Conservation (phyloP, 1,140 invertebrate genomes). For the Listronotus oregonensis region DNA sequence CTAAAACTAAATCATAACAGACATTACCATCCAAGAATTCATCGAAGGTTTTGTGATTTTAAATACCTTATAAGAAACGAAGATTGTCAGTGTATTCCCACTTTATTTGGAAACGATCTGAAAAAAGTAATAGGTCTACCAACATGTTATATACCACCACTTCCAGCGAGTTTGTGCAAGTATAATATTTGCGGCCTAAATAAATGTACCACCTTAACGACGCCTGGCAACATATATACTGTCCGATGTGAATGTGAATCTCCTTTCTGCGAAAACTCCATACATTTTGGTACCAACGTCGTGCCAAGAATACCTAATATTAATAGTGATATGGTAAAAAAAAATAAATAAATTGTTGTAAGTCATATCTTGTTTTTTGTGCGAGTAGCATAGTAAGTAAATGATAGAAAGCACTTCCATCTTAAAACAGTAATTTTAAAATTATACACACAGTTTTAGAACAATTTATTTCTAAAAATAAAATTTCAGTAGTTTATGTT, state of each 20-base stretch:
- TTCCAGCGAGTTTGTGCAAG: constrained; percentile 37
- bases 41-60: constrained; percentile 44
- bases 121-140: constrained; percentile 43
- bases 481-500: too few species aligned
- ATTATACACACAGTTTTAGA: too few species aligned
- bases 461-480: too few species aligned
- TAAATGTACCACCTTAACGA: constrained; percentile 22
- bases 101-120: constrained; percentile 31
- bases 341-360: too few species aligned
- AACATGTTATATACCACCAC: constrained; percentile 42
- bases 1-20: constrained; percentile 31
- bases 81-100: constrained; percentile 37
- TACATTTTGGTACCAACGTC: constrained; percentile 11
- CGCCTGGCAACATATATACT: constrained; percentile 24
- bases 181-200: constrained; percentile 42
- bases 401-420: too few species aligned
- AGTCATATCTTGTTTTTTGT: too few species aligned
- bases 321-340: too few species aligned
- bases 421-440: too few species aligned
- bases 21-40: constrained; percentile 36
- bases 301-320: neutral
- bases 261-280: constrained; percentile 22
- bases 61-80: constrained; percentile 33
- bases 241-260: constrained; percentile 32
- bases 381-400: too few species aligned